phyloP scores from a whole-genome alignment of 1,140 invertebrate species.

The Orchesella cincta region DNA sequence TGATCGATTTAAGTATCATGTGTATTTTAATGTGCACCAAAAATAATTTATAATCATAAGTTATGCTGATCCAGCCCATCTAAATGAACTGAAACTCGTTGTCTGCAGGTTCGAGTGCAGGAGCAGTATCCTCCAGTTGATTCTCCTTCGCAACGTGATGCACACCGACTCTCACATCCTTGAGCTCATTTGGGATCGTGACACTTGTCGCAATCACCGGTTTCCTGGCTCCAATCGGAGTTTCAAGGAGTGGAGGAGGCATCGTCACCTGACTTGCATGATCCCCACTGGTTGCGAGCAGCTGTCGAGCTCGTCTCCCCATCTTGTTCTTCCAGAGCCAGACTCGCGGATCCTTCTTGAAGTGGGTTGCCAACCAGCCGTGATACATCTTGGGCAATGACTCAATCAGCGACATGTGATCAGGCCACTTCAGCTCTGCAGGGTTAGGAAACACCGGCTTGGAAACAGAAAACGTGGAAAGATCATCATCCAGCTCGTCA shows the following conservation, averaged over 20 bases:
- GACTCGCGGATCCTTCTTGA: conserved; percentile 42
- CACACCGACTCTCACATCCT: not conserved
- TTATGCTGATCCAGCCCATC: too few species aligned
- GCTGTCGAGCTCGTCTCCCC: conserved; percentile 2
- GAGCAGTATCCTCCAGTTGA: too few species aligned
- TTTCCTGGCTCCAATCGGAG: not conserved
- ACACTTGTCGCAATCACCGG: not conserved
- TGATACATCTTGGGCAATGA: conserved; percentile 16
- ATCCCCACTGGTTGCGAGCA: not conserved
- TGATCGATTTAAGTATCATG: too few species aligned
- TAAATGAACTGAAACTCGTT: too few species aligned
- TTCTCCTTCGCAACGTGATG: too few species aligned
- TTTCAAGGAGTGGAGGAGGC: not conserved
- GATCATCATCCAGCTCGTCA: conserved; percentile 33
- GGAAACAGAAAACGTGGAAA: not conserved
- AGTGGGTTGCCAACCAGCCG: conserved; percentile 20
- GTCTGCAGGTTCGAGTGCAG: too few species aligned
- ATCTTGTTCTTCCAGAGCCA: conserved; percentile 47
- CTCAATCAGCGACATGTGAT: not conserved
- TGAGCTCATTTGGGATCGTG: conserved; percentile 22
- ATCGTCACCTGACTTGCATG: not conserved
- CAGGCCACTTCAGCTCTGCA: conserved; percentile 19
- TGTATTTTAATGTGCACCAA: too few species aligned
- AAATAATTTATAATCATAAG: too few species aligned
- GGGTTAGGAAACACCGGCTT: conserved; percentile 27